Percentiles rank a stretch among this genome's conserved stretches.
phyloP scores from a whole-genome alignment of 2,888 invertebrate species.

The Cryptocephalus moraei region DNA sequence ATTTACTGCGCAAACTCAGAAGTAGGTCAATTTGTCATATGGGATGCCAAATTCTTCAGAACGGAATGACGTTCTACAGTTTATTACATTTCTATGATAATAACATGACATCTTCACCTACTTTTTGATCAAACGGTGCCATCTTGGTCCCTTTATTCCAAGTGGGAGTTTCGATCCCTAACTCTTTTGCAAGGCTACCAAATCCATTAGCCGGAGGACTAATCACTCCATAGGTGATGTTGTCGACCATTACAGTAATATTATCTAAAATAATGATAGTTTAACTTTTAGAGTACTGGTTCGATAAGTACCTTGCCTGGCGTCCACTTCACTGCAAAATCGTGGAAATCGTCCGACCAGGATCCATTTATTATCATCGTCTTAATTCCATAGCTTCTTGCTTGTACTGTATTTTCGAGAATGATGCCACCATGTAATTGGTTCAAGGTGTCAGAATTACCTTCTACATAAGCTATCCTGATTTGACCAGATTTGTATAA shows the following conservation, averaged over 20 bases:
- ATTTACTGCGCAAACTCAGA: too few species aligned
- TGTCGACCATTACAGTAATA: constrained; percentile 28
- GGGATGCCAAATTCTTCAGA: too few species aligned
- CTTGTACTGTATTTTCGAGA: constrained; percentile 23
- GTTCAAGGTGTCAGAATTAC: constrained; percentile 42
- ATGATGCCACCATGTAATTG: constrained; percentile 29
- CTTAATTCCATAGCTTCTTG: constrained; percentile 27
- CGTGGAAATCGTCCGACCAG: constrained; percentile 46
- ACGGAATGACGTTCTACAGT: too few species aligned
- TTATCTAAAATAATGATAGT: too few species aligned
- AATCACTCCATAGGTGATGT: constrained; percentile 40
- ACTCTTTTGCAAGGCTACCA: constrained; percentile 20
- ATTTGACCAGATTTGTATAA: constrained; percentile 62
- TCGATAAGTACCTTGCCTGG: too few species aligned
- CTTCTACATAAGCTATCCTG: constrained; percentile 59
- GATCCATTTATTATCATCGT: constrained; percentile 9
- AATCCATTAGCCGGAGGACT: constrained; percentile 34
- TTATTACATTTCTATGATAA: too few species aligned
- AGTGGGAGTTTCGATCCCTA: constrained; percentile 35
- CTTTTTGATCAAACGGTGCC: constrained; percentile 70
- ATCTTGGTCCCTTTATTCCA: constrained; percentile 50
- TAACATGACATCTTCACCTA: too few species aligned
- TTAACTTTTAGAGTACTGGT: too few species aligned
- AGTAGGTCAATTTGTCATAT: too few species aligned
- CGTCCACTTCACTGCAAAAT: constrained; percentile 49